Conservation (phyloP, 2,888 invertebrate genomes). For the Gandaritis pyraliata region DNA sequence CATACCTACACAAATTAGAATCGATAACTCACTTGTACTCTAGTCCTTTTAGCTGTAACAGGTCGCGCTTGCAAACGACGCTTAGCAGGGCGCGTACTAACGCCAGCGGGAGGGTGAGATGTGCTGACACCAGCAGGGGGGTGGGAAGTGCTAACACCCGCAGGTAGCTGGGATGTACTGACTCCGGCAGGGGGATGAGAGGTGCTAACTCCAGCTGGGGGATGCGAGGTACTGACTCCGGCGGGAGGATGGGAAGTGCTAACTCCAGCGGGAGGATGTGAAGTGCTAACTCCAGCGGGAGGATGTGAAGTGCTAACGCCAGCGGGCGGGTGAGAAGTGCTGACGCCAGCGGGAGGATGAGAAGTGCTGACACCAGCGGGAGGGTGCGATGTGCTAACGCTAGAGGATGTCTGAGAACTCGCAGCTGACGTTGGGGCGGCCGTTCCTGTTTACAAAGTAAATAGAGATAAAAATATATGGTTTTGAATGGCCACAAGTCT, state of each 20-base stretch:
- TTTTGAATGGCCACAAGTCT: too few relatives aligned
- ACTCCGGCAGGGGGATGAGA: slow-evolving; percentile 56
- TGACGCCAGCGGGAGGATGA: slow-evolving; percentile 51
- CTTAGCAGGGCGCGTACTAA: slow-evolving; percentile 66
- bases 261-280: slow-evolving; percentile 46
- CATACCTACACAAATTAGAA: too few relatives aligned
- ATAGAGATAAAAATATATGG: too few relatives aligned
- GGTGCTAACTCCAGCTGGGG: slow-evolving; percentile 55
- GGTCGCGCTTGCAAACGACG: slow-evolving; percentile 71
- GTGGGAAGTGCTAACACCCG: slow-evolving; percentile 55
- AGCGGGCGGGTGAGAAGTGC: slow-evolving; percentile 50
- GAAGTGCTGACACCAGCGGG: slow-evolving; percentile 58
- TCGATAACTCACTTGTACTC: slow-evolving; percentile 74
- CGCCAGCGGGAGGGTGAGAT: slow-evolving; percentile 50
- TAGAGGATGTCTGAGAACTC: slow-evolving; percentile 56
- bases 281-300: slow-evolving; percentile 53
- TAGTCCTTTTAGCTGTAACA: slow-evolving; percentile 80
- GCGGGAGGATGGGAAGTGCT: slow-evolving; percentile 48
- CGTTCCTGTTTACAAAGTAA: slow-evolving; percentile 28
- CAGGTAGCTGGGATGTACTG: slow-evolving; percentile 57
- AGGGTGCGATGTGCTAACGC: slow-evolving; percentile 54
- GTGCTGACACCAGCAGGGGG: slow-evolving; percentile 51
- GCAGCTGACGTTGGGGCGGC: slow-evolving; percentile 54
- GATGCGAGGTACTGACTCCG: slow-evolving; percentile 50
- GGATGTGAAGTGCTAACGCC: slow-evolving; percentile 55